Percentiles rank a stretch among this genome's conserved stretches.
Evolutionary conservation across 2,113 vertebrate genomes (phyloP).

Genomic region (Tragulus kanchil): DNA sequence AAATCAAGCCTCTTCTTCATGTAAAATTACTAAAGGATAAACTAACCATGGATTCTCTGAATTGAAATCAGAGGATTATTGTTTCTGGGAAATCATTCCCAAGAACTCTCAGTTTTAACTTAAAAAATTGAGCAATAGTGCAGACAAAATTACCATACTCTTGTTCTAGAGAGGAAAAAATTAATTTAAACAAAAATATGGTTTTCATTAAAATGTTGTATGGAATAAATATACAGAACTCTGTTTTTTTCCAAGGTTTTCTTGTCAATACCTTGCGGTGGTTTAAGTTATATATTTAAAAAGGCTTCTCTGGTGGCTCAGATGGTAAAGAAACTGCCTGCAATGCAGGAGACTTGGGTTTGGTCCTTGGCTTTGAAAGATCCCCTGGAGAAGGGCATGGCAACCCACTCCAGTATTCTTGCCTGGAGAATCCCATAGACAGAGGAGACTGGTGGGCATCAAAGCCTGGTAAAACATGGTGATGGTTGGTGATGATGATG

Average conservation of each 20-base stretch:
- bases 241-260: not conserved
- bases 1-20: not conserved
- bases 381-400: not conserved
- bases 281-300: not conserved
- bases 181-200: slow-evolving; percentile 45
- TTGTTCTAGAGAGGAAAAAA: slow-evolving; percentile 18
- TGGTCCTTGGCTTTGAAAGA: not conserved
- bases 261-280: not conserved
- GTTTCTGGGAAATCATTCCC: slow-evolving; percentile 44
- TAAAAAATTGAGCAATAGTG: not conserved
- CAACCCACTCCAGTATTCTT: not conserved
- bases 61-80: slow-evolving; percentile 44
- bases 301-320: not conserved
- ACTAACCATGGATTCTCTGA: not conserved
- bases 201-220: slow-evolving; percentile 54
- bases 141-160: not conserved
- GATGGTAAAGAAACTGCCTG: not conserved
- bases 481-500: not conserved
- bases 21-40: slow-evolving; percentile 26
- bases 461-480: not conserved
- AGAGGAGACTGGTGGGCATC: not conserved
- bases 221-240: slow-evolving; percentile 17
- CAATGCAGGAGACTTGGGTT: not conserved
- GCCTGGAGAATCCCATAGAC: not conserved
- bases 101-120: slow-evolving; percentile 28